phyloP scores from a whole-genome alignment of 2,888 invertebrate species.

The Chelonus formosanus region DNA sequence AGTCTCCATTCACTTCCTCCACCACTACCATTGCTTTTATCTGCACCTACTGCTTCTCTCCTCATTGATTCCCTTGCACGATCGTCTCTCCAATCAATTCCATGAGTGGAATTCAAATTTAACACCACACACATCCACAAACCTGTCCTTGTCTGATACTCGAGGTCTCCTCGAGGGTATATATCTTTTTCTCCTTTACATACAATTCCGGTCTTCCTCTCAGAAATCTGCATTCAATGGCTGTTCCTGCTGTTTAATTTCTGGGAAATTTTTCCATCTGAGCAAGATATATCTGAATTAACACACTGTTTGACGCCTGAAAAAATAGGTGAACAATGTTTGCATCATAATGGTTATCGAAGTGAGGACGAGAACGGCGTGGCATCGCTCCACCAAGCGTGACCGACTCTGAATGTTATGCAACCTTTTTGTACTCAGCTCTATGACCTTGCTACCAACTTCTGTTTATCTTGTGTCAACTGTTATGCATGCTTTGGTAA shows the following conservation, averaged over 20 bases:
- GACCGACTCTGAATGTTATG: constrained; percentile 59
- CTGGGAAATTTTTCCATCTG: too few species aligned
- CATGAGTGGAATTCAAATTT: too few species aligned
- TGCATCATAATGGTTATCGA: constrained; percentile 37
- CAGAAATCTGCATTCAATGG: too few species aligned
- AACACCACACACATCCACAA: neutral
- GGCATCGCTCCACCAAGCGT: constrained; percentile 57
- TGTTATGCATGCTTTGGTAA: constrained; percentile 1
- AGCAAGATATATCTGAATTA: too few species aligned
- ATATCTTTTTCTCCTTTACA: too few species aligned
- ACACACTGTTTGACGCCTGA: neutral
- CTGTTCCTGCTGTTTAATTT: too few species aligned
- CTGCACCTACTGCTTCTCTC: constrained; percentile 7
- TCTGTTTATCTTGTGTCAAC: constrained; percentile 8
- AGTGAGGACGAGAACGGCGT: constrained; percentile 44
- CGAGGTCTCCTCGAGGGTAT: too few species aligned
- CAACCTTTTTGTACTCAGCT: constrained; percentile 55
- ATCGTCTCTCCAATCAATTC: neutral
- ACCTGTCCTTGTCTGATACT: too few species aligned
- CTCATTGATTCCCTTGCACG: constrained; percentile 7
- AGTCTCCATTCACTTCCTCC: constrained; percentile 21
- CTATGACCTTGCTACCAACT: constrained; percentile 51
- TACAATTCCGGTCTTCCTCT: too few species aligned
- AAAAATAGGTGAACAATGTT: neutral
- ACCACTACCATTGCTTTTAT: neutral